phyloP scores from a whole-genome alignment of 2,888 invertebrate species.

The Schizaphis graminum region DNA sequence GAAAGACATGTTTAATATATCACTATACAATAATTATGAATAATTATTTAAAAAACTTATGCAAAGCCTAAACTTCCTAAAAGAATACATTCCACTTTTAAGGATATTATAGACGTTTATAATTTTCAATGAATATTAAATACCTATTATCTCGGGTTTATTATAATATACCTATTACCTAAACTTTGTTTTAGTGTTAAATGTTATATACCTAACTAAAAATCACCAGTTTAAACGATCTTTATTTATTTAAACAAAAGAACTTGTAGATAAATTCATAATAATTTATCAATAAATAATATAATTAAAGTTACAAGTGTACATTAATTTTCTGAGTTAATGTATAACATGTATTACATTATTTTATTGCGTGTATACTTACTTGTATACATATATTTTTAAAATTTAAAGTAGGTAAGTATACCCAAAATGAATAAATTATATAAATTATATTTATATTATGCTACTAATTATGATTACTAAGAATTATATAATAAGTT shows the following conservation, averaged over 20 bases:
- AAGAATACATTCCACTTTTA: too few relatives aligned
- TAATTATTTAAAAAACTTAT: not conserved
- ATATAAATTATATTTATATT: not conserved
- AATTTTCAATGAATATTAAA: not conserved
- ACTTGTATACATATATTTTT: not conserved
- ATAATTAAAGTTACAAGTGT: not conserved
- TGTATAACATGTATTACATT: not conserved
- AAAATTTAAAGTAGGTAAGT: not conserved
- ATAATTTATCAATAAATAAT: not conserved
- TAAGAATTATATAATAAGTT: not conserved
- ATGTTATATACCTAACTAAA: not conserved
- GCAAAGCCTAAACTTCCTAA: not conserved
- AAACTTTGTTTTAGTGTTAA: not conserved
- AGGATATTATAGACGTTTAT: too few relatives aligned
- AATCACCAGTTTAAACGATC: not conserved
- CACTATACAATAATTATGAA: not conserved
- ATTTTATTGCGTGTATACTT: too few relatives aligned
- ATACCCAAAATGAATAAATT: not conserved
- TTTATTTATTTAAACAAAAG: not conserved
- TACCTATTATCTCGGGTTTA: not conserved
- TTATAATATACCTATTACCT: not conserved
- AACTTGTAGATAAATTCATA: not conserved
- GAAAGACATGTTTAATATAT: not conserved
- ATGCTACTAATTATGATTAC: not conserved
- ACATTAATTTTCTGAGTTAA: not conserved